These are phyloP conservation scores for Riparia riparia DNA, from an alignment of 2,113 vertebrate species.

Conservation along the genomic window DNA sequence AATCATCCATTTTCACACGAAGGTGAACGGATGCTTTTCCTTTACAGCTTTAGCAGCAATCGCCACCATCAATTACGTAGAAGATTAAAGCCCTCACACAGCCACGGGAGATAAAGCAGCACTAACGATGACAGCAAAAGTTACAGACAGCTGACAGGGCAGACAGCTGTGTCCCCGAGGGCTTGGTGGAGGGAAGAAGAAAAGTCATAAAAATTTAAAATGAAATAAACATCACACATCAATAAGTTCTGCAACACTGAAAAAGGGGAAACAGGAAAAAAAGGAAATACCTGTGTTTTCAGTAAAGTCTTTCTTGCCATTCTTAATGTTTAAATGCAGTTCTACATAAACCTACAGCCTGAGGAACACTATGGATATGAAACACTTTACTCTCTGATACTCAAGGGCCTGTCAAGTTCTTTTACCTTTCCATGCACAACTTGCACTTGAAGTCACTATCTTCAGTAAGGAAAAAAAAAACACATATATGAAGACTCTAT, in stretches of 20 bases:
- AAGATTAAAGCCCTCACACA: constrained; percentile 23
- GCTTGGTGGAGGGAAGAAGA: rapidly evolving
- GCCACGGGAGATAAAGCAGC: background rate
- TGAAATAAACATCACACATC: background rate
- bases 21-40: constrained; percentile 44
- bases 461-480: background rate
- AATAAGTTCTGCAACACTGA: background rate
- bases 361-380: background rate
- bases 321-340: background rate
- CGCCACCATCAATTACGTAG: background rate
- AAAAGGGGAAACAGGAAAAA: background rate
- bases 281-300: background rate
- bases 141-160: background rate
- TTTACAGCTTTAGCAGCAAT: constrained; percentile 31
- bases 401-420: background rate
- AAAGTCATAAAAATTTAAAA: background rate
- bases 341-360: background rate
- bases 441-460: background rate
- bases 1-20: constrained; percentile 32
- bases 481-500: background rate
- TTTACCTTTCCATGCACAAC: background rate
- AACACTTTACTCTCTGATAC: background rate
- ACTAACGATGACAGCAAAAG: background rate
- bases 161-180: background rate
- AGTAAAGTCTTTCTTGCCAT: background rate